Conservation (phyloP, 2,888 invertebrate species). For the Cephus runcator region DNA sequence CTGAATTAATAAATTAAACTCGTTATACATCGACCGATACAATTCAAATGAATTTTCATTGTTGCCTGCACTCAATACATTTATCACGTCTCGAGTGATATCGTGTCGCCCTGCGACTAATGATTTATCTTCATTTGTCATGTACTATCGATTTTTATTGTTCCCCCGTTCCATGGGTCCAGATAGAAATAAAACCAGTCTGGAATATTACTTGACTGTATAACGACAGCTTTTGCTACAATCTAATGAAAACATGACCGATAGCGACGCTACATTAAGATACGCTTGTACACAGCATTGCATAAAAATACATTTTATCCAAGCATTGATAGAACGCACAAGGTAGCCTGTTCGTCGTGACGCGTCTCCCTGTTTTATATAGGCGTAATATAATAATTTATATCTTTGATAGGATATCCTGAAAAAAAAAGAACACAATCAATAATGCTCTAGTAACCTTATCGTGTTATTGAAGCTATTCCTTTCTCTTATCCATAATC, state of each 20-base stretch:
- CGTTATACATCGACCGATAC: no score
- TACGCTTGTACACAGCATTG: neutral
- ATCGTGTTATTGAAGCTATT: neutral
- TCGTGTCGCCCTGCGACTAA: neutral
- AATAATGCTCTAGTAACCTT: slow-evolving; percentile 12
- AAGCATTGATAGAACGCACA: no score
- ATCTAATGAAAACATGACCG: slow-evolving; percentile 27
- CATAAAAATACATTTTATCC: neutral
- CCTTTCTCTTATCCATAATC: no score
- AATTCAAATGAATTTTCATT: no score
- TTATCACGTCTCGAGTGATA: no score
- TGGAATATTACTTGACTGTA: slow-evolving; percentile 33
- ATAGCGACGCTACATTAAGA: slow-evolving; percentile 18
- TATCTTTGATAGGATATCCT: slow-evolving; percentile 19
- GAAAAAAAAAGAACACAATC: slow-evolving; percentile 18
- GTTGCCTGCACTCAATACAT: no score
- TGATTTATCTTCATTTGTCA: slow-evolving; percentile 30
- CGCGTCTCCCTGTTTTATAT: neutral
- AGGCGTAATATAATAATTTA: slow-evolving; percentile 26
- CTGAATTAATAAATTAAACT: no score
- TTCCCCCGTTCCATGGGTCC: no score
- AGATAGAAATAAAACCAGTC: slow-evolving; percentile 17
- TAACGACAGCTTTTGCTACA: slow-evolving; percentile 26
- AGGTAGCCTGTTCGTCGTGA: no score
- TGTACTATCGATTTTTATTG: neutral